Base-by-base conservation (phyloP, 2,888 invertebrate genomes). In the Tillus elongatus region DNA sequence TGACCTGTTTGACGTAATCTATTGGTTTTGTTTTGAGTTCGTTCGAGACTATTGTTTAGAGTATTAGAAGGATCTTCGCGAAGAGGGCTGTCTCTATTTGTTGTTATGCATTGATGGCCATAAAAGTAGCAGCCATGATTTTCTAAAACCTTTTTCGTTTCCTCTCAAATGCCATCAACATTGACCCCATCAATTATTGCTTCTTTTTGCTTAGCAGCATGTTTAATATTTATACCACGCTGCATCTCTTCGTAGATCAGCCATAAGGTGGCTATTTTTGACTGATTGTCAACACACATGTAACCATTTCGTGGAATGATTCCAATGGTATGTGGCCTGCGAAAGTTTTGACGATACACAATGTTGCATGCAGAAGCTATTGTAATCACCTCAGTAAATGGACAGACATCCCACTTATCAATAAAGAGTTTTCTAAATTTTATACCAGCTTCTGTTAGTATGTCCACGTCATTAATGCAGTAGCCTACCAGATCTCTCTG, bases 301-400 rank as follows among this genome's bases (percentile, higher is more conserved):
- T 57, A 58, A 2, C 57, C 56, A 2, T 32, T 16, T 37, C 40
- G 33, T 0, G 55, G 57, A n/a, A 58, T 46, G 2, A 58, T 40
- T 4, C 49, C 56, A 10, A 57, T 54, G 0, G 47, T 49, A 3
- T 54, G 31, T 3, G 41, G 19, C 42, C 52, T 41, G 6, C 55
- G 34, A 41, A 50, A 54, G 12, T 55, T 52, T 15, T n/a, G 6
- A 8, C 24, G 6, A 19, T 19, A 19, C 24, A 19, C n/a, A 8
- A 8, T 19, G n/a, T 19, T 6, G n/a, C 24, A 19, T 8, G 24
- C 24, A 8, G 6, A 6, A 19, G 24, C 6, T 6, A 19, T 19
- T 8, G 24, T 19, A 19, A 19, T 19, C n/a, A n/a, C 24, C n/a
- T 19, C 24, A n/a, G 24, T 19, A n/a, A 19, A 19, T 6, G 24